phyloP scores from a whole-genome alignment of 2,797 vertebrate genomes.

The Scleropages formosus region DNA sequence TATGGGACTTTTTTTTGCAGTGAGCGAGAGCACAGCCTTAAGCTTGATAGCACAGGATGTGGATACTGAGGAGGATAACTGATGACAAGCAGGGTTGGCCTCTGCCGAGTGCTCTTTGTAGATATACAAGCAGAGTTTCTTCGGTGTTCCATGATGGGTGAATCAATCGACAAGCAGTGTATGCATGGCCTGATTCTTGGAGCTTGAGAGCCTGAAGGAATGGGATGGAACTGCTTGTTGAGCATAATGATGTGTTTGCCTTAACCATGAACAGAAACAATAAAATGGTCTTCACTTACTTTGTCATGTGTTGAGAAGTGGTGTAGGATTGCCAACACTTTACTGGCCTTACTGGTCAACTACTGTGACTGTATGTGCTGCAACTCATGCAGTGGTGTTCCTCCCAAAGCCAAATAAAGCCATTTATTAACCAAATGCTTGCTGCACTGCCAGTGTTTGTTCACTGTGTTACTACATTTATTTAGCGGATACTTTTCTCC shows the following conservation, averaged over 20 bases:
- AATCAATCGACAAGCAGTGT: conserved; percentile 59
- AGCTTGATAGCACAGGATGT: conserved; percentile 14
- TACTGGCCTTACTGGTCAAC: conserved; percentile 60
- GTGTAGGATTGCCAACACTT: conserved; percentile 52
- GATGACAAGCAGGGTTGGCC: background rate
- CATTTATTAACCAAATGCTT: conserved; percentile 71
- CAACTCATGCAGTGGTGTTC: conserved; percentile 65
- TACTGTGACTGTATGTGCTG: conserved; percentile 69
- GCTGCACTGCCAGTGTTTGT: background rate
- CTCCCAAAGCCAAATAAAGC: conserved; percentile 78
- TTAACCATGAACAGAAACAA: conserved; percentile 64
- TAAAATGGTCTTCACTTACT: conserved; percentile 51
- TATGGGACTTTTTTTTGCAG: background rate
- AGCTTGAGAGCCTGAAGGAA: conserved; percentile 61
- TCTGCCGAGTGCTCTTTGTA: background rate
- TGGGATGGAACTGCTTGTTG: conserved; percentile 67
- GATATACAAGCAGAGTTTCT: conserved; percentile 7
- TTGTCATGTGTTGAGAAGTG: conserved; percentile 51
- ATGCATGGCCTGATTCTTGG: conserved; percentile 70
- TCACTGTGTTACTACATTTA: too few relatives aligned
- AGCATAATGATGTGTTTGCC: conserved; percentile 63
- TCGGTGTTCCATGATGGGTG: conserved; percentile 52
- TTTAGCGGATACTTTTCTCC: too few relatives aligned
- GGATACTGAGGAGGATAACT: background rate
- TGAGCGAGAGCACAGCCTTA: background rate